Conservation (phyloP, 2,888 invertebrate species). For the Dryadula phaetusa region DNA sequence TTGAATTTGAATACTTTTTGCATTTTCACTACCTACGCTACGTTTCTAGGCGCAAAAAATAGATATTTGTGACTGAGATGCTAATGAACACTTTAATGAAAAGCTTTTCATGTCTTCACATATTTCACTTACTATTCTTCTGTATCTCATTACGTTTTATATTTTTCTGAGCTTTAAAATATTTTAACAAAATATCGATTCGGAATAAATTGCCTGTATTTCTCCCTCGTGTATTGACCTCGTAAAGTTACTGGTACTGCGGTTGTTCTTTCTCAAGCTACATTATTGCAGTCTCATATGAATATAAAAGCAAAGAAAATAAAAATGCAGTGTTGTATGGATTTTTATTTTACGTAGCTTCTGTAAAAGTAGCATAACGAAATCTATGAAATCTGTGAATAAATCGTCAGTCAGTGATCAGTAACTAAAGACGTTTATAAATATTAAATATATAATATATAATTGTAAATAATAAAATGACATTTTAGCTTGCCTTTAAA, state of each 20-base stretch:
- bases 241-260: conserved; percentile 8
- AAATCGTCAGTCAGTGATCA: too few species aligned
- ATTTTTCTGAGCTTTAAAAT: neutral
- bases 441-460: too few species aligned
- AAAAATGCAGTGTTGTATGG: too few species aligned
- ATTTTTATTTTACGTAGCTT: too few species aligned
- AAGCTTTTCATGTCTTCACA: neutral
- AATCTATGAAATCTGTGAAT: too few species aligned
- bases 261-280: neutral
- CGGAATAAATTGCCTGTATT: neutral
- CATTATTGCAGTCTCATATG: neutral
- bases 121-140: neutral
- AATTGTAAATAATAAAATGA: neutral
- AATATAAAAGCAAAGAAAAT: conserved; percentile 3
- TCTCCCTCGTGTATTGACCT: conserved; percentile 5
- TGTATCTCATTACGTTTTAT: neutral
- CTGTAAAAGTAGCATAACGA: too few species aligned
- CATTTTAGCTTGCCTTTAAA: neutral
- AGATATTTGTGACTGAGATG: neutral
- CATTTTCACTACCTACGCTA: conserved; percentile 10
- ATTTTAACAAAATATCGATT: neutral
- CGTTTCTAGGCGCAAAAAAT: neutral
- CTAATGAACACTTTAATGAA: conserved; percentile 4
- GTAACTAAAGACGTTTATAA: too few species aligned
- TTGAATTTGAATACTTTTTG: conserved; percentile 15